Conservation (phyloP, 2,888 invertebrate genomes). For the Drosophila histrio region DNA sequence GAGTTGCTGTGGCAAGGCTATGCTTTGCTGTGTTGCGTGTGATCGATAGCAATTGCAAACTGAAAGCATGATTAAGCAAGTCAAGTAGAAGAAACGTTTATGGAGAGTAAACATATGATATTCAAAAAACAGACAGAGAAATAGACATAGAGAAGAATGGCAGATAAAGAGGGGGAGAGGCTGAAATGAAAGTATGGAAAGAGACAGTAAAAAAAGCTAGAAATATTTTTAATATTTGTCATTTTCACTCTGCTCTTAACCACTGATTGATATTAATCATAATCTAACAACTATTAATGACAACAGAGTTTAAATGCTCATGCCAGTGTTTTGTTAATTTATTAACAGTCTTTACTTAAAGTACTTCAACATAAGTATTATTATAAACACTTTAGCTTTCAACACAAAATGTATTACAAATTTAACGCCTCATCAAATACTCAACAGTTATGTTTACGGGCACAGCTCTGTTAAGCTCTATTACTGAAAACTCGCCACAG, state of each 20-base stretch:
- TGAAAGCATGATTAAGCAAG: constrained; percentile 2
- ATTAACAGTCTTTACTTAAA: not conserved
- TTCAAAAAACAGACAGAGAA: not conserved
- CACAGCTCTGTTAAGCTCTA: not conserved
- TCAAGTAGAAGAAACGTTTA: not conserved
- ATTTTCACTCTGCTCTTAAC: not conserved
- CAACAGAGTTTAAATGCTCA: too few species aligned
- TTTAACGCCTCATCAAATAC: not conserved
- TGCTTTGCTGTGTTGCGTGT: constrained; percentile 3
- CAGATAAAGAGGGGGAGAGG: too few species aligned
- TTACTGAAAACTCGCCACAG: not conserved
- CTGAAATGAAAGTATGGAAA: too few species aligned
- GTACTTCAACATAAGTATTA: not conserved
- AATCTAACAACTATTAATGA: too few species aligned
- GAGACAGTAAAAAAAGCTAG: too few species aligned
- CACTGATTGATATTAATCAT: too few species aligned
- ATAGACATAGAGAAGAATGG: not conserved
- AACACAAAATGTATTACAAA: not conserved
- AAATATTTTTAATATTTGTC: not conserved
- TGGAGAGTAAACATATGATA: not conserved
- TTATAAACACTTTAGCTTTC: not conserved
- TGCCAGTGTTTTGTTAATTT: too few species aligned
- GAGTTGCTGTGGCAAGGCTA: not conserved
- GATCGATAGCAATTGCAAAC: constrained; percentile 10
- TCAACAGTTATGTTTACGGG: not conserved